Evolutionary conservation across 2,888 invertebrate species (phyloP), one percentile per base, ranked within the genome.

Genomic region (Sturmia bella): DNA sequence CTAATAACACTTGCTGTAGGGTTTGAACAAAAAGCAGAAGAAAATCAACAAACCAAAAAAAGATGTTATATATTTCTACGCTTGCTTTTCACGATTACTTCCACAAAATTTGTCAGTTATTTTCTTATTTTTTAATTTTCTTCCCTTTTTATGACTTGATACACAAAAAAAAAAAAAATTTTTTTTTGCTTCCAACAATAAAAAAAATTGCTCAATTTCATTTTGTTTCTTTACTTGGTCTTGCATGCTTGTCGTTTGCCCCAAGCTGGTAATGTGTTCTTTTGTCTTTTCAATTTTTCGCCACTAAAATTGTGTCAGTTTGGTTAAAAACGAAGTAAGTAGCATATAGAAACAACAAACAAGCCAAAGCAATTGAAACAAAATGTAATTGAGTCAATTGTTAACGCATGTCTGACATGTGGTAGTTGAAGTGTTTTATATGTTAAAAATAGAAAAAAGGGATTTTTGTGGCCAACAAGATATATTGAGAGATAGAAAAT

Each of bases 371-470:
- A 24, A 45, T n/a, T 7, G 4, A 37, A 50, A 59, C 24, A 15
- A 45, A 43, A 37, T 63, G 32, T 72, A 80, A 82, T 69, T 74
- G 74, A 82, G 73, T 77, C 81, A 82, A 78, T 82, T 77, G 81
- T 69, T 78, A 74, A 77, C 68, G 56, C 77, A 81, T 32, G 76
- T 73, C 63, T 73, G 56, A 39, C 64, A 61, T 66, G 54, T 59
- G 75, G n/a, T 50, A 59, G 52, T 32, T 80, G 13, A 64, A 75
- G 52, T 59, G 54, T 54, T 39, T 54, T 9, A n/a, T 45, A 63
- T 63, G 43, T 41, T 63, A 15, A 52, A 32, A 54, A 21, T 54
- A 52, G 43, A 43, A 63, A 63, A 43, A 61, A 37, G 2, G n/a
- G 37, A 24, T 15, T 9, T 56, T 17, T 56, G 61, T 54, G 15